Conservation (phyloP, 2,888 invertebrate genomes). For the Hirtodrosophila histrioides region DNA sequence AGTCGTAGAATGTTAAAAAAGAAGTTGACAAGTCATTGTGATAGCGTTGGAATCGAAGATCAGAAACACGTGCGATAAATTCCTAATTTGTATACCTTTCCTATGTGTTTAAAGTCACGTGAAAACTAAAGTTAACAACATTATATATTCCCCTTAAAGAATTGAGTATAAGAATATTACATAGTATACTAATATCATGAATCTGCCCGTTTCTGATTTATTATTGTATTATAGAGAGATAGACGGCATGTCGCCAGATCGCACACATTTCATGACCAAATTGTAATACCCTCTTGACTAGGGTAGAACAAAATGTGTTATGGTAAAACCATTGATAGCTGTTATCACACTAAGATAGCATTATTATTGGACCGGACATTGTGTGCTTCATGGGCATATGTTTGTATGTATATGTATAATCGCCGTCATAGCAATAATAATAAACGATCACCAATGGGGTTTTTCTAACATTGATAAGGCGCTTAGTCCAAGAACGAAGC, state of each 20-base stretch:
- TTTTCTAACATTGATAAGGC: constrained; percentile 56
- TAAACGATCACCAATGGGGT: constrained; percentile 66
- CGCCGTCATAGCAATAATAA: constrained; percentile 38
- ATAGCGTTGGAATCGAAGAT: constrained; percentile 26
- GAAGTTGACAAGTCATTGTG: constrained; percentile 30
- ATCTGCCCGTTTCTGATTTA: too few relatives aligned
- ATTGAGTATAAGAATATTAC: too few relatives aligned
- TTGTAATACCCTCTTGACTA: not conserved
- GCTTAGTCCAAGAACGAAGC: not conserved
- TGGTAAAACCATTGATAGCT: constrained; percentile 57
- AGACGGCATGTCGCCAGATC: too few relatives aligned
- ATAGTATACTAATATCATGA: too few relatives aligned
- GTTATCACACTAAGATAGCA: constrained; percentile 43
- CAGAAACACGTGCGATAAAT: constrained; percentile 19
- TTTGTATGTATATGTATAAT: too few relatives aligned
- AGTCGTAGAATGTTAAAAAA: constrained; percentile 7
- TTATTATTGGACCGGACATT: constrained; percentile 12
- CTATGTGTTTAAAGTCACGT: not conserved
- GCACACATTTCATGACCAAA: not conserved
- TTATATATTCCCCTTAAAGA: too few relatives aligned
- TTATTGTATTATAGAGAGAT: too few relatives aligned
- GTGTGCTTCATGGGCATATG: constrained; percentile 1
- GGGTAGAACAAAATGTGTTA: not conserved
- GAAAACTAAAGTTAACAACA: not conserved
- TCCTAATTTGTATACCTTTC: not conserved